Evolutionary conservation across 1,140 invertebrate genomes (phyloP).

Genomic region (Asobara japonica): DNA sequence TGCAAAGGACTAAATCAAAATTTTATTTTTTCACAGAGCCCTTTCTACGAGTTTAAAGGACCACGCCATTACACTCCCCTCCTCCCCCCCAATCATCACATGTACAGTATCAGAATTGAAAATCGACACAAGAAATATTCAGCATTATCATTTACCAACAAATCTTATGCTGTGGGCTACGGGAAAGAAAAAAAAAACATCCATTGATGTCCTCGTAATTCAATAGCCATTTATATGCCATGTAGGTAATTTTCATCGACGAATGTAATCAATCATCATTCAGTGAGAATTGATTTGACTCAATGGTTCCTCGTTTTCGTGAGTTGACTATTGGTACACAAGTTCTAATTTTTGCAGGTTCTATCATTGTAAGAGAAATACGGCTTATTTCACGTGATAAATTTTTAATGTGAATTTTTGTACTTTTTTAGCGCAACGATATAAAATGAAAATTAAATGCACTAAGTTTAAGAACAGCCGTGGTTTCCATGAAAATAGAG

Average conservation of each 20-base stretch:
- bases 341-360: not conserved
- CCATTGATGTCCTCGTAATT: not conserved
- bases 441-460: not conserved
- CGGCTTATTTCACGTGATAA: not conserved
- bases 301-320: not conserved
- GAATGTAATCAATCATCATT: not conserved
- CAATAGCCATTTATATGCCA: constrained; percentile 21
- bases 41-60: constrained; percentile 23
- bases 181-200: not conserved
- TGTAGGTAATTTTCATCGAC: constrained; percentile 11
- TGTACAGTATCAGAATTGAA: constrained; percentile 30
- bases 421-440: not conserved
- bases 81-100: constrained; percentile 10
- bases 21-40: constrained; percentile 44
- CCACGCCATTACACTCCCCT: constrained; percentile 4
- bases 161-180: constrained; percentile 50
- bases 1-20: not conserved
- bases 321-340: not conserved
- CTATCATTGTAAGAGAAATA: not conserved
- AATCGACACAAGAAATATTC: constrained; percentile 2
- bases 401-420: not conserved
- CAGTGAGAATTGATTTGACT: not conserved
- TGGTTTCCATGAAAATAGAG: not conserved
- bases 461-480: not conserved
- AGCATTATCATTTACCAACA: not conserved